phyloP scores from a whole-genome alignment of 2,113 vertebrate genomes.

The Passer montanus region DNA sequence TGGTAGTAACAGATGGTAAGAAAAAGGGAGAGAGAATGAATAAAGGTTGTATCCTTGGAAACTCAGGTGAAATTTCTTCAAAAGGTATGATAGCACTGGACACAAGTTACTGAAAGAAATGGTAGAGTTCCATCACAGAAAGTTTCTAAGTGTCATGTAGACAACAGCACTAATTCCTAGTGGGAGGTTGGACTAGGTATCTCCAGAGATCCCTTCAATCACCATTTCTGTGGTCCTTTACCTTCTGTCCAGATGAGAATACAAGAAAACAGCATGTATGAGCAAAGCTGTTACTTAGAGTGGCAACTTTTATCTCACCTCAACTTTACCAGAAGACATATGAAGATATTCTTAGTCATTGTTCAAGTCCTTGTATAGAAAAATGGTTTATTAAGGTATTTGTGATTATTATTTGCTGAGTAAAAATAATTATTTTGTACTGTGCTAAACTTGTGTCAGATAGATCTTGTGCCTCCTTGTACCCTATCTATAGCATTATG shows the following conservation, averaged over 20 bases:
- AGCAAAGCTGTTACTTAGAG: neutral
- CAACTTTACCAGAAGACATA: neutral
- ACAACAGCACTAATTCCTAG: neutral
- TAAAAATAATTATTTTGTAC: neutral
- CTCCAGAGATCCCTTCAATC: neutral
- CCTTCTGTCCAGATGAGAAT: neutral
- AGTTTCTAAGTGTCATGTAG: neutral
- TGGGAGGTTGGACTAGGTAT: neutral
- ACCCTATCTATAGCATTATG: neutral
- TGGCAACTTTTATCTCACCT: neutral
- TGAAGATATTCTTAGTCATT: neutral
- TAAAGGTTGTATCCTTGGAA: neutral
- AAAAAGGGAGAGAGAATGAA: neutral
- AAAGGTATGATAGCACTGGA: neutral
- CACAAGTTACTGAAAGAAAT: neutral
- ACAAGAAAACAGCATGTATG: neutral
- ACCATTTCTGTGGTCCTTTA: neutral
- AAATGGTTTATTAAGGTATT: neutral
- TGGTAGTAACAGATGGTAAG: neutral
- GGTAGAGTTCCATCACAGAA: neutral
- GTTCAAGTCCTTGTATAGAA: neutral
- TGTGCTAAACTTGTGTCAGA: neutral
- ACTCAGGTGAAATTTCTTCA: neutral
- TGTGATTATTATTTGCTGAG: neutral
- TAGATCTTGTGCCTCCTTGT: neutral